Evolutionary conservation across 92 coral and sea anemone genomes (phyloP), one percentile per base, ranked within the genome.

Genomic region (Plumapathes pennacea): DNA sequence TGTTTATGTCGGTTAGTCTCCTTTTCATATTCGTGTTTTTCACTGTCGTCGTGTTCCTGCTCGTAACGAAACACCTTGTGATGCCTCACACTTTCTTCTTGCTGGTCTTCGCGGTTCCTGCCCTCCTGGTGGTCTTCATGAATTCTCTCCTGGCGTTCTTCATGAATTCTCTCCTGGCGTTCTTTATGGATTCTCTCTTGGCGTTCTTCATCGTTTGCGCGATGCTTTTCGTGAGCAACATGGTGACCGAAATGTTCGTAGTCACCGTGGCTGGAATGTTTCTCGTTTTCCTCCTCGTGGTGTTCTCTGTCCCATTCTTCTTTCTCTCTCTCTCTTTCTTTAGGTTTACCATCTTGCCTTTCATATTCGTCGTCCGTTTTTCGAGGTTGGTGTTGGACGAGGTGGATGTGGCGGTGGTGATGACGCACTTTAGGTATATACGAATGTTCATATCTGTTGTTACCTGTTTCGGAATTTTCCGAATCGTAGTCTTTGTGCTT

Each of bases 21-120:
- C 23, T 62, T n/a, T n/a, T n/a, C n/a, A n/a, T n/a, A n/a, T n/a
- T n/a, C n/a, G n/a, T n/a, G n/a, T n/a, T n/a, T n/a, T n/a, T n/a
- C 42, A 46, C 11, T 51, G 14, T 61, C 44, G 61, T 61, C 38
- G 19, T 71, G 23, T 19, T 27, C 14, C 17, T 59, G 31, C 14
- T 47, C 10, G 4, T 51, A 1, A 0, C 39, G 42, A 2, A 58
- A 46, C 2, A 36, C 55, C 20, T 47, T 31, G 10, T 69, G 49
- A 18, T 50, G 30, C n/a, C 37, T 27, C 8, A 63, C 65, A 4
- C 28, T 34, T 0, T 62, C 76, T 0, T 46, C 23, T 6, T 38
- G 40, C 10, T 63, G 10, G 36, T 12, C 39, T 13, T 60, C 52
- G 1, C 20, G 21, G 12, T 60, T 29, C 18, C 17, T 27, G 13